Evolutionary conservation across 1,140 invertebrate genomes (phyloP).

Genomic region (Ips typographus): DNA sequence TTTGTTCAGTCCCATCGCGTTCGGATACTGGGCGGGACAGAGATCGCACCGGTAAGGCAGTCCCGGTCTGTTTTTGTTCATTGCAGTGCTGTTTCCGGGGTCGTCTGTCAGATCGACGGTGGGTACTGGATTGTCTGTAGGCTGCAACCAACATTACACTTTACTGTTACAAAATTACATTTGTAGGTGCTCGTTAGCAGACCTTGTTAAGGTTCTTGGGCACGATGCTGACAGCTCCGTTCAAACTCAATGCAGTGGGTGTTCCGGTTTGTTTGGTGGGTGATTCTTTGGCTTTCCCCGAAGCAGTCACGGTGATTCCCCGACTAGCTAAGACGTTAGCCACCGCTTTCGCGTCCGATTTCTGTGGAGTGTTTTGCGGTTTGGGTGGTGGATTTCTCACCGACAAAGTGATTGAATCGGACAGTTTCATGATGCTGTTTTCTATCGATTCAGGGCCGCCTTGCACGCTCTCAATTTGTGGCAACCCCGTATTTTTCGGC

Average conservation of each 20-base stretch:
- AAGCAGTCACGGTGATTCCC: conserved; percentile 71
- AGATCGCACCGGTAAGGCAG: conserved; percentile 65
- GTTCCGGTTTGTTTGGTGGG: conserved; percentile 41
- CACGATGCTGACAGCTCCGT: conserved; percentile 73
- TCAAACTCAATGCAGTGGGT: conserved; percentile 62
- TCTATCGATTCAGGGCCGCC: conserved; percentile 51
- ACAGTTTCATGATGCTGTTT: conserved; percentile 62
- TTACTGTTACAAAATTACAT: not conserved
- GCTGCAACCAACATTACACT: conserved; percentile 4
- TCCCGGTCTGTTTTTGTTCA: conserved; percentile 47
- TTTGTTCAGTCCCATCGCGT: conserved; percentile 62
- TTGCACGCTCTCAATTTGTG: conserved; percentile 73
- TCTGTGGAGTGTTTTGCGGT: conserved; percentile 51
- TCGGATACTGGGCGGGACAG: conserved; percentile 71
- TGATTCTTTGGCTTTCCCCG: conserved; percentile 49
- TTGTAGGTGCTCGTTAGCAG: not conserved
- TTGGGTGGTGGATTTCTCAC: conserved; percentile 55
- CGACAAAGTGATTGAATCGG: conserved; percentile 67
- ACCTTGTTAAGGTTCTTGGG: conserved; percentile 36
- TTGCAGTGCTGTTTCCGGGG: conserved; percentile 12
- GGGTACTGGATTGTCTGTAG: conserved; percentile 29
- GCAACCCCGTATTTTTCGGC: conserved; percentile 69
- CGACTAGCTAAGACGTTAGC: conserved; percentile 72
- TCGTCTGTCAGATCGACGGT: conserved; percentile 50
- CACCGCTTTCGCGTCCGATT: conserved; percentile 69